Evolutionary conservation across 2,797 vertebrate genomes (phyloP), one percentile per base, ranked within the genome.

Genomic region (Paratrypauchen microcephalus): DNA sequence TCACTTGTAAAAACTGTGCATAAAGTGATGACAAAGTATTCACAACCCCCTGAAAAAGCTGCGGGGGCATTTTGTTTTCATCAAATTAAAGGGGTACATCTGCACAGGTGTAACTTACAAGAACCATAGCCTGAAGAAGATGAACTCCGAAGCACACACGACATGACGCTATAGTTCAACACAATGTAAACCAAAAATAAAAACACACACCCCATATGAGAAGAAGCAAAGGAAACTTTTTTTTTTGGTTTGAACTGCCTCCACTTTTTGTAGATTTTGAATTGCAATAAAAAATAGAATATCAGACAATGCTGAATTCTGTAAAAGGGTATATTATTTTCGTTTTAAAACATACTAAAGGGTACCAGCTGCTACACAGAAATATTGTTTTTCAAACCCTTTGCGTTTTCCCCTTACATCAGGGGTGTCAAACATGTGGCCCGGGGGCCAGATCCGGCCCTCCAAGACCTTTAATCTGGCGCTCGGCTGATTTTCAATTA

Each of bases 221-320:
- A 83, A 79, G 67, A 83, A 79, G 67, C 72, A 72, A 83, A 76
- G 75, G 82, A 88, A 85, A 82, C 73, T 50, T 30, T 59, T 71
- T 86, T 86, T 86, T 90, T 88, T 84, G 77, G 85, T 90, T 88
- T 90, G 88, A 80, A 57, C n/a, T 3, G 68, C 68, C 7, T 4
- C 73, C 72, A 24, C 65, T 83, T 72, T 83, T 85, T 74, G 83
- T 76, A 83, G 84, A 70, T 80, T 77, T 82, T 72, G 69, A 70
- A 45, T 72, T 78, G 72, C 71, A 77, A 67, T 45, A 26, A 1
- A 60, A 67, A 28, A 79, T 67, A 78, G 68, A 45, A 23, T 28
- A 71, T 26, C 52, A 61, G 41, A 21, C 26, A 30, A 21, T 65
- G 26, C 24, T 68, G 66, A 71, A 21, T 63, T 71, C 69, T 72